These are phyloP conservation scores for Galaxea fascicularis DNA, from an alignment of 92 coral and sea anemone species.

Conservation along the genomic window DNA sequence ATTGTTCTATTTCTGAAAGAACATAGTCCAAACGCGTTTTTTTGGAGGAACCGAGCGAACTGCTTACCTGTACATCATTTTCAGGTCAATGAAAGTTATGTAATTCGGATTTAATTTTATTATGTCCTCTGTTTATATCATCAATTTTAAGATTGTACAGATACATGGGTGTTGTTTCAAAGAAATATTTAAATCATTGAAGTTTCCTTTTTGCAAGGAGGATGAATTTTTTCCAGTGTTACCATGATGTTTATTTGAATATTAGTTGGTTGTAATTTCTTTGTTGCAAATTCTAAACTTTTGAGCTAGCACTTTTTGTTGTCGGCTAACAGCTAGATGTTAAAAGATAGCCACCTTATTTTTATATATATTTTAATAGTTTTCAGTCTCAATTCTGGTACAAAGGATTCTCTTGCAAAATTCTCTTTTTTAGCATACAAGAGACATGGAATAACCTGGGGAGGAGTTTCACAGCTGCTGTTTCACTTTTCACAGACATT, in stretches of 20 bases:
- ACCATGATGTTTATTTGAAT: neutral
- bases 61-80: neutral
- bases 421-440: neutral
- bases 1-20: neutral
- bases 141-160: constrained; percentile 1
- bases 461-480: neutral
- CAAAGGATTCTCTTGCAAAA: neutral
- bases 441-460: neutral
- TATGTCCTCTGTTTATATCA: neutral
- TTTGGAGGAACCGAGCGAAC: neutral
- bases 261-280: neutral
- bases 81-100: neutral
- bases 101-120: neutral
- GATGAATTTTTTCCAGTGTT: neutral
- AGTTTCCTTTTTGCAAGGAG: neutral
- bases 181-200: neutral
- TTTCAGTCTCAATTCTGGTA: constrained; percentile 3
- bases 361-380: constrained; percentile 3
- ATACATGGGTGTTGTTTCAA: neutral
- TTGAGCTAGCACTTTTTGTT: neutral
- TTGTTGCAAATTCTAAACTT: neutral
- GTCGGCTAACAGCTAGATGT: neutral
- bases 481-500: neutral
- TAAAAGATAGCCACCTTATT: neutral
- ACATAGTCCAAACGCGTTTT: neutral